Conservation (phyloP, 2,797 vertebrate species). For the Epinephelus coioides region DNA sequence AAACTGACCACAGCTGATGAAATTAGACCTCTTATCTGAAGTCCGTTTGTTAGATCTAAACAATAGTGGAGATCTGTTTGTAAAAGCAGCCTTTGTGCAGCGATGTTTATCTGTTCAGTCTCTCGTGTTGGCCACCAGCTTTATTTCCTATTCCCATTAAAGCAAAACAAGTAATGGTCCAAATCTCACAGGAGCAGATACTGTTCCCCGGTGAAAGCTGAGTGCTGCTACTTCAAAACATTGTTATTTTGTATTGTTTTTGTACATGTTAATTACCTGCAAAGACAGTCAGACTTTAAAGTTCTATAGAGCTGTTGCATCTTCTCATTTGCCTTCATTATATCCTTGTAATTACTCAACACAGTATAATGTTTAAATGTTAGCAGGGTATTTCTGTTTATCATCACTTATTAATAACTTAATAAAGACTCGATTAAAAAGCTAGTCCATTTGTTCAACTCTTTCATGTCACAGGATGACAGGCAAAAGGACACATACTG, state of each 20-base stretch:
- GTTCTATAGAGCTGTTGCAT: background rate
- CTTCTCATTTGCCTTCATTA: background rate
- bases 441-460: background rate
- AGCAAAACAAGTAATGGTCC: constrained; percentile 48
- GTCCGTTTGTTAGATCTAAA: constrained; percentile 1
- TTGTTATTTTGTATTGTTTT: constrained; percentile 18
- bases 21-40: background rate
- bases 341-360: constrained; percentile 4
- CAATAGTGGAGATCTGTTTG: background rate
- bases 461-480: background rate
- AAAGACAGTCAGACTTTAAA: constrained; percentile 5
- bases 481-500: constrained; percentile 13
- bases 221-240: constrained; percentile 41
- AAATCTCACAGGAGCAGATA: constrained; percentile 42
- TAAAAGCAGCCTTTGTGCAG: constrained; percentile 10
- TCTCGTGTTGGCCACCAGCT: constrained; percentile 27
- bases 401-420: background rate
- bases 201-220: constrained; percentile 27
- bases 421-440: background rate
- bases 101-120: constrained; percentile 9
- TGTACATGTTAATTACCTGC: constrained; percentile 24
- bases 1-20: no score
- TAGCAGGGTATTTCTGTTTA: background rate
- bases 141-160: constrained; percentile 45
- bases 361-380: background rate